Base-by-base conservation (phyloP, 1,140 invertebrate species). In the Maconellicoccus hirsutus region DNA sequence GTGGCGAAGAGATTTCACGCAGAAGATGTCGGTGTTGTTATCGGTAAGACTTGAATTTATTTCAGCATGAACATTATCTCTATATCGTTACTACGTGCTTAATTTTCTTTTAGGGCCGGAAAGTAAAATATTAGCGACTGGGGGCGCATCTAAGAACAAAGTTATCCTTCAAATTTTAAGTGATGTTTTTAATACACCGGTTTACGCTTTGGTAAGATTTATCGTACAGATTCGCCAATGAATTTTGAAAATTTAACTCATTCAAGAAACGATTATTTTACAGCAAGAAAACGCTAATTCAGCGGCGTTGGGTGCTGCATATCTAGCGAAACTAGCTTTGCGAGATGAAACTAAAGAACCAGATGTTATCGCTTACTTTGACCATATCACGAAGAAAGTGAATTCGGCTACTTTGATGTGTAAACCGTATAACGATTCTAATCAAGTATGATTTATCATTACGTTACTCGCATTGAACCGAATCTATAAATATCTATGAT, bases 171-270 rank as follows among this genome's bases (percentile, higher is more conserved):
- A 96, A 85, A 89, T 96, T 22, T 83, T 96, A 33, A 81, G 93
- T 0, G 93, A 97, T 79, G 89, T 96, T 0, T 98, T 98, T 77
- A 92, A 96, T 80, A 85, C 89, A 12, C 89, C 92, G 1, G 94
- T 98, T 1, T 95, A 92, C 78, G 84, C 86, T 39, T 86, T 87
- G 80, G 91, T 93, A 80, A 79, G 75, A 16, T 52, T 33, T 33
- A 6, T 33, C 12, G 29, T 33, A 33, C 29, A 33, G 3, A 33
- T 12, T 33, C 12, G 3, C 4, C 29, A 12, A 33, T 6, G 29
- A 6, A 6, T 33, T 6, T 12, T 12, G 3, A 33, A 33, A 33
- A 33, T 6, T 33, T 33, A 33, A n/a, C n/a, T 33, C 12, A 12
- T 33, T 33, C 29, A 33, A 6, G 52, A 70, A 59, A n/a, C 27